Base-by-base conservation (phyloP, 2,888 invertebrate genomes). In the Synergus japonicus region DNA sequence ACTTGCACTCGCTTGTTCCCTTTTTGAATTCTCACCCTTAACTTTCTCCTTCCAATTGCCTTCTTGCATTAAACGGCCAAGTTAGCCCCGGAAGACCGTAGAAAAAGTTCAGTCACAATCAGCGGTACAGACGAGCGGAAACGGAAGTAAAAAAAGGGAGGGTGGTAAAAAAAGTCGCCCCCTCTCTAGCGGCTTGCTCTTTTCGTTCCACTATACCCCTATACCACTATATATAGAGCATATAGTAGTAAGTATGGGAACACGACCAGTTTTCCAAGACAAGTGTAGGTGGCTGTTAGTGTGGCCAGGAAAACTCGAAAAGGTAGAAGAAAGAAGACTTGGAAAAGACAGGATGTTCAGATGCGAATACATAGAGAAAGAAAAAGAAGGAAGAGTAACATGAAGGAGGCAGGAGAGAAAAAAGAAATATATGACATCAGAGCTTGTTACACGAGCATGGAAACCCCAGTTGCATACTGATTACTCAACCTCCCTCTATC, bases 391-490 rank as follows among this genome's bases (percentile, higher is more conserved):
- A 78, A 76, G 79, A 73, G 67, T 66, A 77, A 77, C 63, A 79
- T 78, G 79, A 54, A 78, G 76, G 80, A 15, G 76, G 80, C 46
- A 63, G 44, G 63, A 82, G 83, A 84, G 80, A 85, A 86, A 85
- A 83, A 82, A 86, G 81, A 83, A 80, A 79, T 78, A 79, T 73
- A 76, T 49, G 44, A 69, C 37, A 7, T 37, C 77, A 79, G 83
- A 86, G 84, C 86, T 89, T 87, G 89, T 89, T 90, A 89, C 86
- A 87, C 77, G 82, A 77, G 76, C 65, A 81, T 76, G 84, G 80
- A 83, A 84, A 87, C 85, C 83, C 80, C 82, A 79, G 86, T 87
- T 88, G 89, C 89, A 89, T 90, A 90, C 89, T 89, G 89, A 90
- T 89, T 86, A 83, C 78, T 76, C 80, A 22, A 78, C 69, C 82